phyloP scores from a whole-genome alignment of 2,113 vertebrate genomes.

The Noturus placidus region DNA sequence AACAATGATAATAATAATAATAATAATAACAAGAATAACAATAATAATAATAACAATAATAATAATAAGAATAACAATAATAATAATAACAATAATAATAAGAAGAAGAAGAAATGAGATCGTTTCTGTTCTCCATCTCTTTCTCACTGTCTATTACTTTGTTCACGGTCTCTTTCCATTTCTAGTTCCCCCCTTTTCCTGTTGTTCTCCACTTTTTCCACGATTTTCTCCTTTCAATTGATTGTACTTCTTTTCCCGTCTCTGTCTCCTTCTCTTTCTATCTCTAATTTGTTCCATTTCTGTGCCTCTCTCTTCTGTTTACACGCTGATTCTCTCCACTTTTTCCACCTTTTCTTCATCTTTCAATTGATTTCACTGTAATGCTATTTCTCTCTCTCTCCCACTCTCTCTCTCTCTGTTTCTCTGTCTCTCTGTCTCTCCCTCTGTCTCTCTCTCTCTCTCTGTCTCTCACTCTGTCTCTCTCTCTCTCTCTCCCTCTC shows the following conservation, averaged over 20 bases:
- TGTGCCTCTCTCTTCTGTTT: background rate
- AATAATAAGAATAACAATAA: too few relatives aligned
- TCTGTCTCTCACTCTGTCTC: background rate
- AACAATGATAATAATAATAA: background rate
- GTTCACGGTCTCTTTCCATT: background rate
- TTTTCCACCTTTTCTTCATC: background rate
- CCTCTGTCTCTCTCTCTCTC: background rate
- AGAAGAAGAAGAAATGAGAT: background rate
- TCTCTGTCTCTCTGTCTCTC: background rate
- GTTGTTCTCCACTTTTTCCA: background rate
- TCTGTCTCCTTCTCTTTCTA: background rate
- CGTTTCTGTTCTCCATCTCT: background rate
- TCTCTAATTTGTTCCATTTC: background rate
- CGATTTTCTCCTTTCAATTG: constrained; percentile 8
- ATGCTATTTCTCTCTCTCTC: background rate
- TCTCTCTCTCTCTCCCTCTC: background rate
- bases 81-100: background rate
- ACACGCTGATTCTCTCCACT: background rate
- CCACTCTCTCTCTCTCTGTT: background rate
- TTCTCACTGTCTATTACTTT: background rate
- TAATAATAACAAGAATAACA: background rate
- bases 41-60: background rate
- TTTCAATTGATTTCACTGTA: constrained; percentile 14
- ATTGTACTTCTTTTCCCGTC: background rate
- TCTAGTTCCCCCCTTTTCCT: background rate